Base-by-base conservation (phyloP, 2,113 vertebrate species). In the Nansenia antarctica region DNA sequence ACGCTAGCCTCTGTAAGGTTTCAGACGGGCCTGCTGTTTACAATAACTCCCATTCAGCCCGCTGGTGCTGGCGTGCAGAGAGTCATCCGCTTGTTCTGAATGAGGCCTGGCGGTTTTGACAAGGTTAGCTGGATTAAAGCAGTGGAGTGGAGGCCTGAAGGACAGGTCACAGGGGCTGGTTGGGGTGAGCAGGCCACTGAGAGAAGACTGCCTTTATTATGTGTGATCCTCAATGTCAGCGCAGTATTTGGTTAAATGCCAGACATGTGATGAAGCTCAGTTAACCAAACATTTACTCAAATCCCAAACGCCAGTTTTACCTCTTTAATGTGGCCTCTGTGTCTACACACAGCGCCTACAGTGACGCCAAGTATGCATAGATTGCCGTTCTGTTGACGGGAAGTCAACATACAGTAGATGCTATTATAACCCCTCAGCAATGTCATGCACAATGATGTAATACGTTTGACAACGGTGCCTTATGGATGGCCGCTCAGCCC, bases 31-130 rank as follows among this genome's bases (percentile, higher is more conserved):
- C 80, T 55, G 65, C 82, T 90, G 86, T 89, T 91, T 89, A 90
- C 88, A 89, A 85, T 88, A 82, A 78, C 84, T 80, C 78, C 88
- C 86, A 87, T 89, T 93, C 85, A 90, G 85, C 72, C 83, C 69
- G 69, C 70, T 83, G 78, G 81, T 88, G 75, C 81, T 85, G 85
- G 85, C 78, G 74, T 85, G 83, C 82, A 75, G 65, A 83, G 84
- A 88, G 87, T 90, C 82, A 88, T 89, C 89, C 78, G 82, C 84
- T 90, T 90, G 87, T 89, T 91, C 83, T 90, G 91, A 90, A 90
- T 89, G 88, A 86, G 83, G 85, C 87, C 79, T 74, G 89, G 80
- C 70, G 86, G 74, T 88, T 89, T 85, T 90, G 85, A 90, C 85
- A 87, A 92, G 90, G 87, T 90, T 88, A 89, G 85, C 83, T 78